Evolutionary conservation across 2,113 vertebrate species (phyloP), one percentile per base, ranked within the genome.

Genomic region (Myotis davidii): DNA sequence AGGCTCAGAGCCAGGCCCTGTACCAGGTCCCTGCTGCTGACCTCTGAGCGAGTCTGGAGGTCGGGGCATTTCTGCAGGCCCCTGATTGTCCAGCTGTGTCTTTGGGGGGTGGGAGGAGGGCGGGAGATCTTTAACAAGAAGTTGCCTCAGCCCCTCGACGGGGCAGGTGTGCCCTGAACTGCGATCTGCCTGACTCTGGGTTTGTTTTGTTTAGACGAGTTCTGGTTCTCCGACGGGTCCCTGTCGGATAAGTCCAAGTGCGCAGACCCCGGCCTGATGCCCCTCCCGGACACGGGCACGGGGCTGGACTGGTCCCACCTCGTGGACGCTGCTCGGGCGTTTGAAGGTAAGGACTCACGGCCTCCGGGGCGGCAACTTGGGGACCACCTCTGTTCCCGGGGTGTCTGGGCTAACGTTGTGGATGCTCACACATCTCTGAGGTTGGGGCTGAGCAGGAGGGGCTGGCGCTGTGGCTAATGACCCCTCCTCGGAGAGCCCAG

Each of bases 191-290:
- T 89, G 76, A 79, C 37, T 88, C 56, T 92, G 91, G 54, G 90
- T 98, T 96, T 97, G 96, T 98, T 97, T 97, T 97, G 85, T 97
- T 96, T 98, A 99, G 99, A 99, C 99, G 99, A 99, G 97, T 99
- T 99, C 98, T 99, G 99, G 99, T 99, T 99, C 98, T 99, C 99
- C 96, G 99, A 99, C 95, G 99, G 99, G 96, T 99, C 99, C 97
- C 98, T 99, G 98, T 99, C 99, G 97, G 99, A 99, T 98, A 99
- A 99, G 98, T 99, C 99, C 98, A 99, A 99, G 98, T 99, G 99
- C 97, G 98, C 98, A 98, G 99, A 99, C 98, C 99, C 99, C 59
- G 99, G 99, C 96, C 99, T 99, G 98, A 99, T 99, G 99, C 99
- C 99, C 95, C 99, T 99, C 94, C 99, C 99, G 94, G 99, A 99